phyloP scores from a whole-genome alignment of 2,113 vertebrate genomes.

The Hystrix brachyura region DNA sequence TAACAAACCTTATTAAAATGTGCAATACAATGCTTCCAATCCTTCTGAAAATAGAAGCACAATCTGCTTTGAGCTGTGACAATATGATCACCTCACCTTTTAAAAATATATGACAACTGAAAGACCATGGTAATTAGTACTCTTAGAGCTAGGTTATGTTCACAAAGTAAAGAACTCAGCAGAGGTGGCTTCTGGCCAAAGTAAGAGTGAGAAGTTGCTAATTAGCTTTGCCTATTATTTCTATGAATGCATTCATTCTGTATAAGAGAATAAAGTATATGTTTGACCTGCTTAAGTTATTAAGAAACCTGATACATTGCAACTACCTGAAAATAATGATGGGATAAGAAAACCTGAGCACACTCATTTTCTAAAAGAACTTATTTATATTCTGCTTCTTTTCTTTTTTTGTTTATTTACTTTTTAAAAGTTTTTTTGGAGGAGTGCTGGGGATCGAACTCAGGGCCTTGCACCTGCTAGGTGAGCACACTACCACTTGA shows the following conservation, averaged over 20 bases:
- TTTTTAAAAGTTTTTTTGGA: too few species aligned
- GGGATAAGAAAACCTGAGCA: conserved; percentile 8
- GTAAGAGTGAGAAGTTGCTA: conserved; percentile 55
- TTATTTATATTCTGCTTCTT: neutral
- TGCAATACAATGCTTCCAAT: neutral
- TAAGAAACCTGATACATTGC: conserved; percentile 29
- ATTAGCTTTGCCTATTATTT: conserved; percentile 70
- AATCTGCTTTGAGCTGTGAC: neutral
- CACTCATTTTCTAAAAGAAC: conserved; percentile 31
- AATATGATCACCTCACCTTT: conserved; percentile 59
- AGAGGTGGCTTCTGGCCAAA: conserved; percentile 44
- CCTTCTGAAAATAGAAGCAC: conserved; percentile 13
- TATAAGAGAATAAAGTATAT: conserved; percentile 41
- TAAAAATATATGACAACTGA: conserved; percentile 57
- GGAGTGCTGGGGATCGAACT: too few species aligned
- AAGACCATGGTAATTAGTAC: conserved; percentile 72
- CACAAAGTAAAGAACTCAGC: conserved; percentile 19
- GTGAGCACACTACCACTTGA: too few species aligned
- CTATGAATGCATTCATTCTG: conserved; percentile 30
- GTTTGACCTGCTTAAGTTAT: conserved; percentile 46
- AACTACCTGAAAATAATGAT: conserved; percentile 55
- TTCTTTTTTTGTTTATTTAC: neutral
- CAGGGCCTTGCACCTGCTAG: too few species aligned
- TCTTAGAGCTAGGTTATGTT: conserved; percentile 41
- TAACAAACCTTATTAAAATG: conserved; percentile 30